Evolutionary conservation across 2,888 invertebrate species (phyloP), one percentile per base, ranked within the genome.

Genomic region (Chydorus sphaericus): DNA sequence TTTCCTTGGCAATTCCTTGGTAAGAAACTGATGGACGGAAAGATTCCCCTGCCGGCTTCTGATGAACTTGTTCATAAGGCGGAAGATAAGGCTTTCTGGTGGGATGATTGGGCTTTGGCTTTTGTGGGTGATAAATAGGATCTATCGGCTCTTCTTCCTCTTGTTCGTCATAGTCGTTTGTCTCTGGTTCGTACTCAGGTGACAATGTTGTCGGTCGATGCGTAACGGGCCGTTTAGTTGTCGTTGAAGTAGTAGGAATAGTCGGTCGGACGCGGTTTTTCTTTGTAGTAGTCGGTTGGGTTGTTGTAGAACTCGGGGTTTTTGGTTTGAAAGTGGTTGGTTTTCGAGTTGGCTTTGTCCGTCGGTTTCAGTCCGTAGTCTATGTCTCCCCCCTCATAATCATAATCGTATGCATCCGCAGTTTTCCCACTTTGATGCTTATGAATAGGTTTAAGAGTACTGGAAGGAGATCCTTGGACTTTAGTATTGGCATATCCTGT

Each of bases 401-500:
- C 39, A n/a, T 39, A 39, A 23, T 39, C 39, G 16, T 39, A 39
- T 8, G n/a, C 39, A 10, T 39, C 18, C n/a, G n/a, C n/a, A n/a
- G n/a, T n/a, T n/a, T n/a, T n/a, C n/a, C n/a, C n/a, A n/a, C n/a
- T n/a, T n/a, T n/a, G n/a, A n/a, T n/a, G n/a, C n/a, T 33, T 33
- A 23, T 39, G 16, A 10, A 23, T 39, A 6, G 52, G 52, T 33
- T 33, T 30, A 11, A 18, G 18, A 8, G 52, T 52, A 20, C 8
- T 33, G 29, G 52, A 52, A 31, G 55, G 23, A 5, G 48, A 49
- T 5, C 57, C 57, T 29, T 57, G 57, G 28, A 44, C 20, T 37
- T 54, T 57, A 31, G 56, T 56, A 23, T 56, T 56, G 20, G 57
- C 54, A 33, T 57, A 57, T 18, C 57, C 54, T 28, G 38, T 54